Evolutionary conservation across 2,113 vertebrate genomes (phyloP).

Genomic region (Rhodinocichla rosea): DNA sequence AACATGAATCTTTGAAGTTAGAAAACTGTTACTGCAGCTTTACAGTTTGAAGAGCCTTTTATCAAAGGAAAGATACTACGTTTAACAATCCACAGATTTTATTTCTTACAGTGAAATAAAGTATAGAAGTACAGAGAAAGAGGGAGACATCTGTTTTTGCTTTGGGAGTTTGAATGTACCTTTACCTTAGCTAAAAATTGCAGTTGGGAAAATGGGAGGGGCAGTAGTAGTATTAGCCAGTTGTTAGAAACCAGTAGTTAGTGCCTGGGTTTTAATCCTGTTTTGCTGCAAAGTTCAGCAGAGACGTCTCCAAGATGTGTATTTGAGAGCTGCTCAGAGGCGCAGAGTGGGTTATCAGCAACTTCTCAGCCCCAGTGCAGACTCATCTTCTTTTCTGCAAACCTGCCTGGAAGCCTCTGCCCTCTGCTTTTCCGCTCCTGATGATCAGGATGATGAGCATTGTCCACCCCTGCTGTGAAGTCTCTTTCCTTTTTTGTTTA

Average conservation of each 20-base stretch:
- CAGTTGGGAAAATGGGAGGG: background rate
- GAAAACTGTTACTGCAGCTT: constrained; percentile 59
- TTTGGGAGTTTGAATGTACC: background rate
- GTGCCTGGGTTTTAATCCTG: background rate
- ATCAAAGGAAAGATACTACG: background rate
- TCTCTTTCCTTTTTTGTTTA: background rate
- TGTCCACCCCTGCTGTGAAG: background rate
- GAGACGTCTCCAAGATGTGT: background rate
- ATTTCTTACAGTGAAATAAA: background rate
- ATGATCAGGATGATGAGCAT: background rate
- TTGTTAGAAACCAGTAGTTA: background rate
- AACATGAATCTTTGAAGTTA: constrained; percentile 52
- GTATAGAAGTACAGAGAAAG: background rate
- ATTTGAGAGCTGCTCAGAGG: background rate
- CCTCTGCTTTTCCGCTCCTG: background rate
- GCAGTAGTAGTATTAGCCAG: background rate
- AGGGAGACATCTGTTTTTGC: background rate
- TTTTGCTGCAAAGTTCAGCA: background rate
- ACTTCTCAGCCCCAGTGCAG: no score
- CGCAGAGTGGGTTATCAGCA: fast-evolving
- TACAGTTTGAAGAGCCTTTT: constrained; percentile 8
- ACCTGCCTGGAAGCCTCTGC: background rate
- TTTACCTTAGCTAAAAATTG: background rate
- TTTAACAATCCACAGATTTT: background rate
- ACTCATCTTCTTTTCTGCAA: background rate